These are phyloP conservation scores for Erinaceus europaeus DNA, from an alignment of 2,113 vertebrate genomes.

Conservation along the genomic window DNA sequence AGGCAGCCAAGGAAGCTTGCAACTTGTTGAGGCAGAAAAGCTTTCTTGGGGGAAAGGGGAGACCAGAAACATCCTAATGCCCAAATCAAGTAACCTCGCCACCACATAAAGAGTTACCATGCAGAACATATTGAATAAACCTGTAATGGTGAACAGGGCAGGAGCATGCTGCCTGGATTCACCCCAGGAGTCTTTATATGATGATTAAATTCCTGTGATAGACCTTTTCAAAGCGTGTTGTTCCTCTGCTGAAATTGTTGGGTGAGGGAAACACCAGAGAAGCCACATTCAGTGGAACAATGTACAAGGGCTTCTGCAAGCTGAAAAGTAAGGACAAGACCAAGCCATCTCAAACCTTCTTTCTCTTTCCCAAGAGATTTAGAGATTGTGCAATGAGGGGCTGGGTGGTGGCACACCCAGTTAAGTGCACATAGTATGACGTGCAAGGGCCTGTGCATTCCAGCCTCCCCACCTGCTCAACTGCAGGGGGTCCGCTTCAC, in stretches of 20 bases:
- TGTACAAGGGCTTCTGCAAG: slow-evolving; percentile 8
- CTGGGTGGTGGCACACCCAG: too few relatives aligned
- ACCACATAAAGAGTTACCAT: slow-evolving; percentile 20
- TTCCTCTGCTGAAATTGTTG: slow-evolving; percentile 55
- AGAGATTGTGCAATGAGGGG: slow-evolving; percentile 21
- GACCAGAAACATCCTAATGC: slow-evolving; percentile 64
- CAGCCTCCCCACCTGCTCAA: too few relatives aligned
- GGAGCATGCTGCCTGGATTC: slow-evolving; percentile 16
- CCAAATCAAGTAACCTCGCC: slow-evolving; percentile 55
- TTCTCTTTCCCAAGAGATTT: slow-evolving; percentile 35
- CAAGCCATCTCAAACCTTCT: slow-evolving; percentile 1
- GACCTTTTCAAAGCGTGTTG: slow-evolving; percentile 48
- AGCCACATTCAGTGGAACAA: slow-evolving; percentile 30
- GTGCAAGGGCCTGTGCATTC: too few relatives aligned
- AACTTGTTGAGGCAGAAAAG: slow-evolving; percentile 70
- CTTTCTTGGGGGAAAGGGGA: slow-evolving; percentile 59
- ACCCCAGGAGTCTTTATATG: slow-evolving; percentile 39
- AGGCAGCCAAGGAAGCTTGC: slow-evolving; percentile 41
- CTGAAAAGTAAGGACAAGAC: slow-evolving; percentile 47
- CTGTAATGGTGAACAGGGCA: slow-evolving; percentile 35
- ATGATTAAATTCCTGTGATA: slow-evolving; percentile 67
- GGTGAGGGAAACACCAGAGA: slow-evolving; percentile 33
- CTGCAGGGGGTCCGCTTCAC: too few relatives aligned
- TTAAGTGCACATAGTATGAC: too few relatives aligned
- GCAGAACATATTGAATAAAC: slow-evolving; percentile 65